phyloP scores from a whole-genome alignment of 2,113 vertebrate genomes.

The Desmodus rotundus region DNA sequence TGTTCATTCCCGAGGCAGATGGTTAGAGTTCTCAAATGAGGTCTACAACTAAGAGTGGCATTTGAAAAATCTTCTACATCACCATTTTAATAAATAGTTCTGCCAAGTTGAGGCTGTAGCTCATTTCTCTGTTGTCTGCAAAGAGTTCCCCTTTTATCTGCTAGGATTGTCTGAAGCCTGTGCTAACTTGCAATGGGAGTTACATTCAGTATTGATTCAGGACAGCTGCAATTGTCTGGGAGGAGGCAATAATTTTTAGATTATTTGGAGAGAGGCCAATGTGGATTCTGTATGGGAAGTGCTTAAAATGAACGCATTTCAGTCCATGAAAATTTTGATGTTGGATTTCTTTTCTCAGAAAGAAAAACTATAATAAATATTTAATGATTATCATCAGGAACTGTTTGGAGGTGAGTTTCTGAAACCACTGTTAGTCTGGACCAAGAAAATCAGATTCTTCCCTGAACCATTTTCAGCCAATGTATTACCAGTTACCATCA shows the following conservation, averaged over 20 bases:
- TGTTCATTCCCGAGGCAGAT: background rate
- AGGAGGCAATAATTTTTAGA: background rate
- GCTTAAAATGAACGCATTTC: background rate
- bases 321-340: background rate
- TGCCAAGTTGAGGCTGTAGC: background rate
- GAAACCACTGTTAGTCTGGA: background rate
- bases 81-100: conserved; percentile 10
- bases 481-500: background rate
- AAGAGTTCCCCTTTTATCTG: background rate
- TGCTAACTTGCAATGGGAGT: conserved; percentile 8
- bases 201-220: background rate
- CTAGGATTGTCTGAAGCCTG: conserved; percentile 9
- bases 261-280: conserved; percentile 10
- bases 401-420: background rate
- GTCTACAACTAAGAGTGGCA: background rate
- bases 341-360: background rate
- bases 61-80: conserved; percentile 48
- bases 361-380: background rate
- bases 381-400: background rate
- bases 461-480: background rate
- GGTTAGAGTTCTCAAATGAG: background rate
- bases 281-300: background rate
- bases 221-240: background rate
- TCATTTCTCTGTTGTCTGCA: conserved; percentile 5
- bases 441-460: background rate